Base-by-base conservation (phyloP, 1,140 invertebrate species). In the Macrobrachium nipponense region DNA sequence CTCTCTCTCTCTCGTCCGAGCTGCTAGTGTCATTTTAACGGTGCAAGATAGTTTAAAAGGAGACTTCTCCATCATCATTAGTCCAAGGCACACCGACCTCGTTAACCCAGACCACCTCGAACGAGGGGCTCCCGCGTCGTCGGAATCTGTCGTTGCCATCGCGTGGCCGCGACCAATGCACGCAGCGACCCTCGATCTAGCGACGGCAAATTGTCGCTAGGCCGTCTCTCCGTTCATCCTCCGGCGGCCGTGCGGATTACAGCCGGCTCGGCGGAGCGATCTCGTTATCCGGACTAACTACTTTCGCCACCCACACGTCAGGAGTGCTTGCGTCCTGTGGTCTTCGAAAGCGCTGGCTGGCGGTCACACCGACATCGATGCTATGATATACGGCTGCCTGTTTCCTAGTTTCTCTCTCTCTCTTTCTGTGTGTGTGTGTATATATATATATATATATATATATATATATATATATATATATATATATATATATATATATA, bases 401-500 rank as follows among this genome's bases (percentile, higher is more conserved):
- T 4, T 36, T 36, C 27, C 27, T 36, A 36, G 27, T 36, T 36
- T 36, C 27, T 36, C 27, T 36, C 27, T 36, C 27, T 36, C 27
- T 36, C 27, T 36, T 4, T 36, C 27, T 36, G 1, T 36, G 1
- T 36, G 1, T 36, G 1, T 2, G 1, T 36, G 4, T 36, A 36
- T 36, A 36, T 36, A 36, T 64, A 66, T 66, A 66, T 66, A 17
- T 17, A 66, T 17, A 66, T 17, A 66, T 17, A 66, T 17, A 66
- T 23, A 66, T 17, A 66, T 17, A 66, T 23, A 66, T 17, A 66
- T 17, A 66, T 23, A 66, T 17, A 66, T 17, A 66, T 17, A 66
- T 66, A 66, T 17, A 62, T 62, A 62, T 62, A 62, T 62, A n/a
- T 62, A 62, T 62, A n/a, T n/a, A 62, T 62, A n/a, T 62, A 62